A percentile compares a stretch with the other conserved stretches of the same genome.
phyloP scores from a whole-genome alignment of 2,113 vertebrate species.

The Pelobates fuscus region DNA sequence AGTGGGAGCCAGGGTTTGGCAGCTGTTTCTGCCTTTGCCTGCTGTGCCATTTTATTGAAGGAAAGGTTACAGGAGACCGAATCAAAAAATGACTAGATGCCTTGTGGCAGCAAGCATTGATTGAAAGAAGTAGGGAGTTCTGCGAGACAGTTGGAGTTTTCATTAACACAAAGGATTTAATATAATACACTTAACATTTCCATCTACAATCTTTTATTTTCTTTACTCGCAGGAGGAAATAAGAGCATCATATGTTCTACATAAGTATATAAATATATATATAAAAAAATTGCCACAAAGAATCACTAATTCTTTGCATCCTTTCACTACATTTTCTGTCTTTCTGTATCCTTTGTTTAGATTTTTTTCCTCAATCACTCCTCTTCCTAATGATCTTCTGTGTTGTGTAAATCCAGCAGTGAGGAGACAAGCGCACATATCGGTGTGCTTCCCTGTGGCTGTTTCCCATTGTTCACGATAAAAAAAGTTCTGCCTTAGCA shows the following conservation, averaged over 20 bases:
- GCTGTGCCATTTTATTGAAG: slow-evolving; percentile 86
- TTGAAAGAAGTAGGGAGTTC: slow-evolving; percentile 81
- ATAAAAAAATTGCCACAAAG: background rate
- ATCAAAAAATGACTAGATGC: slow-evolving; percentile 80
- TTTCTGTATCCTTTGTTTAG: slow-evolving; percentile 43
- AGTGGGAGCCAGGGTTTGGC: slow-evolving; percentile 51
- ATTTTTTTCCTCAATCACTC: slow-evolving; percentile 27
- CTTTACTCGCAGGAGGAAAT: slow-evolving; percentile 53
- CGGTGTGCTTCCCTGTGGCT: slow-evolving; percentile 51
- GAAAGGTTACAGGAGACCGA: slow-evolving; percentile 66
- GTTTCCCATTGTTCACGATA: slow-evolving; percentile 39
- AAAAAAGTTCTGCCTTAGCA: slow-evolving; percentile 53
- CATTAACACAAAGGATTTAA: slow-evolving; percentile 77
- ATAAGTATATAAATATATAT: slow-evolving; percentile 18
- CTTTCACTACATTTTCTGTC: slow-evolving; percentile 7
- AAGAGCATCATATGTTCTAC: slow-evolving; percentile 13
- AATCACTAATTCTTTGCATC: slow-evolving; percentile 26
- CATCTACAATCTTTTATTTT: slow-evolving; percentile 51
- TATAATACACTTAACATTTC: slow-evolving; percentile 69
- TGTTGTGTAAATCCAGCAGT: slow-evolving; percentile 46
- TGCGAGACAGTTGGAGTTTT: slow-evolving; percentile 80
- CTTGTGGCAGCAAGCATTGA: slow-evolving; percentile 80
- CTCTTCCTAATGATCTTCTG: slow-evolving; percentile 52
- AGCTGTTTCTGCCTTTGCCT: slow-evolving; percentile 61
- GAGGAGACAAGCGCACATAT: slow-evolving; percentile 29